Base-by-base conservation (phyloP, 2,888 invertebrate genomes). In the Dasypolia templi region DNA sequence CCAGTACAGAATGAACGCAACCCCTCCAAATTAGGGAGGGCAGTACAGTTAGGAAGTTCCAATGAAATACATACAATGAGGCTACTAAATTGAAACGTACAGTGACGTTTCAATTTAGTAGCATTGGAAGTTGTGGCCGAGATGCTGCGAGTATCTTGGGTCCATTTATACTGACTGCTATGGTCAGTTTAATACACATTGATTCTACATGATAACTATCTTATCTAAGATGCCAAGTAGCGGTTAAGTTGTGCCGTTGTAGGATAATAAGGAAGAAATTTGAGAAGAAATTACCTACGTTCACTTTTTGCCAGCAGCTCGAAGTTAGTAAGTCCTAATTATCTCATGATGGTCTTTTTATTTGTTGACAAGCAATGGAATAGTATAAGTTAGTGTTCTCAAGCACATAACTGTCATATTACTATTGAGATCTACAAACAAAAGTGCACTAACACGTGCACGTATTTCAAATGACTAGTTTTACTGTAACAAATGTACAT, bases 101-200 rank as follows among this genome's bases (percentile, higher is more conserved):
- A 69, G 39, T 44, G 63, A 62, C 70, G 55, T 83, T 83, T 64
- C 81, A 86, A 88, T 87, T 88, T 82, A 65, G 82, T 70, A 67
- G 79, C 73, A 63, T 77, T 80, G 73, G 67, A 68, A 78, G 44
- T 59, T 66, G 64, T 65, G 59, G 64, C 14, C n/a, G 22, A 39
- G 22, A 3, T 19, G 59, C 19, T 44, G 26, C 11, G 32, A 53
- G 46, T 12, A 26, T 62, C 66, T 66, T 65, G 26, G 49, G 35
- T 49, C 4, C 32, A 29, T 59, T 56, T 66, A 9, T 32, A 64
- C 19, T 66, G 11, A 81, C 56, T 1, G 62, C 7, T 53, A 22
- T 22, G 11, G 61, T n/a, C 42, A 32, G 51, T 79, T 46, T 51
- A 53, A 42, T 42, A 22, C 3, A 26, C 6, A 35, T 32, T 22